Conservation (phyloP, 2,797 vertebrate genomes). For the Miichthys miiuy region DNA sequence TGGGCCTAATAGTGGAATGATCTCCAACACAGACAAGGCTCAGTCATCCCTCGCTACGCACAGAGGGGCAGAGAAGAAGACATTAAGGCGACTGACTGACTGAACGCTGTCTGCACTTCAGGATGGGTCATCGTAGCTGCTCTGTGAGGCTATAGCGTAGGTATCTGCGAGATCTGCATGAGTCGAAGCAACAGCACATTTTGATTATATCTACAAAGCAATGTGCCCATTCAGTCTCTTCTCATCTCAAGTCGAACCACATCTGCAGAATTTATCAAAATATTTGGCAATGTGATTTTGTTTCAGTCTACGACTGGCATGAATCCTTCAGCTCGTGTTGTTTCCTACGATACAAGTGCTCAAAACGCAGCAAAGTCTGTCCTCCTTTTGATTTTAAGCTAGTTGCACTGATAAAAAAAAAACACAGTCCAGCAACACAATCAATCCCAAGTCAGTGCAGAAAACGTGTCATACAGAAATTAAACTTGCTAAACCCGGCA, state of each 20-base stretch:
- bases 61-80: slow-evolving; percentile 77
- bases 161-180: slow-evolving; percentile 46
- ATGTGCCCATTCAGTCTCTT: slow-evolving; percentile 12
- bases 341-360: slow-evolving; percentile 16
- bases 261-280: slow-evolving; percentile 56
- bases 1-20: slow-evolving; percentile 62
- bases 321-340: background rate
- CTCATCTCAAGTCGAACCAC: slow-evolving; percentile 35
- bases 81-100: slow-evolving; percentile 82
- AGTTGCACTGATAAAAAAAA: slow-evolving; percentile 41
- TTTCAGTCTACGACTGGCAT: slow-evolving; percentile 4
- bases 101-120: slow-evolving; percentile 78
- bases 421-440: slow-evolving; percentile 42
- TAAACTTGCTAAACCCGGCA: slow-evolving; percentile 28
- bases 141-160: slow-evolving; percentile 51
- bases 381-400: slow-evolving; percentile 15
- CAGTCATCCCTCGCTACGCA: slow-evolving; percentile 78
- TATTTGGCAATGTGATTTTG: slow-evolving; percentile 59
- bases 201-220: slow-evolving; percentile 37
- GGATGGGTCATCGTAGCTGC: slow-evolving; percentile 81
- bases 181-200: slow-evolving; percentile 35
- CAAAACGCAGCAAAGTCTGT: slow-evolving; percentile 25
- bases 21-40: slow-evolving; percentile 79
- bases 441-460: slow-evolving; percentile 36
- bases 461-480: slow-evolving; percentile 40